These are phyloP conservation scores for Apocheima hispidaria DNA, from an alignment of 2,888 invertebrate genomes.

Conservation along the genomic window DNA sequence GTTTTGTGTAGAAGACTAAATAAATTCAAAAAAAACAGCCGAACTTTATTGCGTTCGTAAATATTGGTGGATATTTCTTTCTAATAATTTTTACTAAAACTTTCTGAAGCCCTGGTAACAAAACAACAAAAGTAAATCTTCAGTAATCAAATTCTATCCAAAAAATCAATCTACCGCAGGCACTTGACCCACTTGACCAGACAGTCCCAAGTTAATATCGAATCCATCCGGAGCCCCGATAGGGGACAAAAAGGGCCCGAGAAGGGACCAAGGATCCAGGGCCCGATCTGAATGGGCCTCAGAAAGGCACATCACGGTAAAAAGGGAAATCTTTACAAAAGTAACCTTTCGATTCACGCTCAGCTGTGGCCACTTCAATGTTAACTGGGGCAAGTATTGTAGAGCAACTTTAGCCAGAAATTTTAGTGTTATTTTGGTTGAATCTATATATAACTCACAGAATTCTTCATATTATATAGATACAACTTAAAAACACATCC, in stretches of 20 bases:
- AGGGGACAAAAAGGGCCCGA: conserved; percentile 3
- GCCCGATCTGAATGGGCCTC: conserved; percentile 14
- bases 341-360: conserved; percentile 24
- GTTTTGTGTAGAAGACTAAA: too few relatives aligned
- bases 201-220: conserved; percentile 24
- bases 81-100: too few relatives aligned
- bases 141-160: neutral
- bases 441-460: neutral
- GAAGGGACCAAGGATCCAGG: conserved; percentile 8
- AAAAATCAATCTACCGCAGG: conserved; percentile 16
- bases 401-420: neutral
- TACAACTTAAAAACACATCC: too few relatives aligned
- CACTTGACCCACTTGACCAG: conserved; percentile 31
- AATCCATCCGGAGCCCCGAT: conserved; percentile 2
- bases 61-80: too few relatives aligned
- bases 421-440: neutral
- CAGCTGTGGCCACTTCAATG: conserved; percentile 18
- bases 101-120: too few relatives aligned
- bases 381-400: conserved; percentile 4
- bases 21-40: too few relatives aligned
- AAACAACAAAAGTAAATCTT: too few relatives aligned
- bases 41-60: too few relatives aligned
- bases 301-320: conserved; percentile 22
- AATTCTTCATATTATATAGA: neutral
- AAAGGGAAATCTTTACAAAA: conserved; percentile 30